Base-by-base conservation (phyloP, 2,113 vertebrate genomes). In the Suncus etruscus region DNA sequence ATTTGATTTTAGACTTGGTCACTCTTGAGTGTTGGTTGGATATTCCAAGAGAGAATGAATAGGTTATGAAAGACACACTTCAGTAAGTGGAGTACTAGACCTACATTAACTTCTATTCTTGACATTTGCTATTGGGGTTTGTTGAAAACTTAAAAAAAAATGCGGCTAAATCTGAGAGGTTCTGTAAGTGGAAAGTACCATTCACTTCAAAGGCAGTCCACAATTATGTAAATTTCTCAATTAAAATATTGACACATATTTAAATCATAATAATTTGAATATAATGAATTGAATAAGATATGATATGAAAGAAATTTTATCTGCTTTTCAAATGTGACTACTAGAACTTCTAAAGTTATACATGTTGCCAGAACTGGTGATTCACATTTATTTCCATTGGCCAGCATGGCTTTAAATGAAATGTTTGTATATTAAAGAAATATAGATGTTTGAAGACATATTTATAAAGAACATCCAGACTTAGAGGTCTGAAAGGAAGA, bases 241-340 rank as follows among this genome's bases (percentile, higher is more conserved):
- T 83, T 14, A 72, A 50, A 69, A 39, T 68, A 82, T 54, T 20
- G 8, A 68, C 63, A 6, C 9, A 29, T 72, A 6, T 82, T 27
- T 24, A 61, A 86, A 81, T 72, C 2, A 85, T 61, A 47, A 45
- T 66, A 79, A 70, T 95, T 79, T 77, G 29, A 47, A 45, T 85
- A 69, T 45, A 24, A 31, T 79, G 24, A 6, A 3, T 20, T 61
- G 29, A 74, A 11, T 72, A 66, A 69, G 47, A 22, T 81, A 51
- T 31, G 31, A n/a, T 18, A 24, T 70, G 69, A 63, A 48, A 88
- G 51, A 54, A 48, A 12, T 54, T 85, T 87, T 16, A 47, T 32
- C 8, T 31, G 9, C 24, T 89, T n/a, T 92, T 70, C 4, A 73
- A 89, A 61, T 68, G 39, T 74, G 58, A 31, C 29, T 74, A 50